Evolutionary conservation across 37 sponge, comb jelly and placozoan species (phyloP).

Genomic region (Cladorhizidae sp.): DNA sequence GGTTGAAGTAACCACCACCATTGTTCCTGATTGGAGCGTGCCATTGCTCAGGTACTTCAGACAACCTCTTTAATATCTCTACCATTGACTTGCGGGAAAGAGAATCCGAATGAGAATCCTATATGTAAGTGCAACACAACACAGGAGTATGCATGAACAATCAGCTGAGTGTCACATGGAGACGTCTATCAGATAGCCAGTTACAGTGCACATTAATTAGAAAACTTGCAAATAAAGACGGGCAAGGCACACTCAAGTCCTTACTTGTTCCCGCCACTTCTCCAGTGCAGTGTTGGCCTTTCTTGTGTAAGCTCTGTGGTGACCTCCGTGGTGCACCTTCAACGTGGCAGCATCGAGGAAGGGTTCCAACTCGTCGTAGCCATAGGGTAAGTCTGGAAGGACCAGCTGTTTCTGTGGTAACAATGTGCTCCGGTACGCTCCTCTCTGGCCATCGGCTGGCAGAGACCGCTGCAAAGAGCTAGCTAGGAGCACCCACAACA

Average conservation of each 20-base stretch:
- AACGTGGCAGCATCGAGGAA: conserved; percentile 65
- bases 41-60: conserved; percentile 62
- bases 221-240: neutral
- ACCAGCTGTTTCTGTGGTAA: conserved; percentile 12
- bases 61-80: conserved; percentile 45
- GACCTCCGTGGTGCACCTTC: conserved; percentile 74
- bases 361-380: conserved; percentile 73
- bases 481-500: too few species aligned
- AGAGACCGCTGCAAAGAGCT: neutral
- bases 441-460: conserved; percentile 3
- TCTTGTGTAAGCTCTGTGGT: conserved; percentile 73
- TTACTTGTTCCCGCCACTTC: conserved; percentile 72
- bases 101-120: conserved; percentile 27
- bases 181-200: too few species aligned
- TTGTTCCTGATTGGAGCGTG: conserved; percentile 60
- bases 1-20: conserved; percentile 83
- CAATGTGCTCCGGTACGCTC: conserved; percentile 12
- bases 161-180: neutral
- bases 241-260: neutral
- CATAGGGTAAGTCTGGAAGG: conserved; percentile 72
- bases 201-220: neutral
- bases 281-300: conserved; percentile 72
- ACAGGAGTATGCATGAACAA: neutral
- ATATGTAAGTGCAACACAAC: too few species aligned
- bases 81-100: conserved; percentile 60